Evolutionary conservation across 2,113 vertebrate genomes (phyloP), one percentile per base, ranked within the genome.

Genomic region (Ursus arctos): DNA sequence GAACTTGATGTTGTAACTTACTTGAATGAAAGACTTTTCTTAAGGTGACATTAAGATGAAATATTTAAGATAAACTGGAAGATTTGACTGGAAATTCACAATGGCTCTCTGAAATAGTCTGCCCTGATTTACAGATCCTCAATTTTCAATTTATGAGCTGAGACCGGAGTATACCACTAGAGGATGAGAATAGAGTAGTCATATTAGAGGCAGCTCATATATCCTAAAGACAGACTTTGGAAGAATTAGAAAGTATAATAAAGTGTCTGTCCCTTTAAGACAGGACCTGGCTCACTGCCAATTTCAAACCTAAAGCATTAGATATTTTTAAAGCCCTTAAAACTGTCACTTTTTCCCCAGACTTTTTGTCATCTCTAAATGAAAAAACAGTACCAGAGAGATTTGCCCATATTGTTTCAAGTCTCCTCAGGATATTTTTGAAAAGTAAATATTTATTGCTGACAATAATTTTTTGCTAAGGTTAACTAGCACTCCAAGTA

Each of bases 221-320:
- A 99, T 99, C 98, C 99, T 99, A 98, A 97, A 98, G 99, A 99
- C 99, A 99, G 99, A 99, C 98, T 99, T 99, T 99, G 98, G 99
- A 99, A 99, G 99, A 99, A 99, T 99, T 99, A 98, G 98, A 99
- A 99, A 99, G 98, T 99, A 99, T 99, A 99, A 99, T 99, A 99
- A 99, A 99, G 98, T 98, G 96, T 97, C 98, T 99, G 98, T 99
- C 98, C 98, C 99, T 99, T 99, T 99, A 99, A 99, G 99, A 99
- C 98, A 98, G 89, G 93, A 83, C 93, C 93, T 99, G 98, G 98
- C 98, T 98, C 96, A 47, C 98, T 96, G 98, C 99, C 99, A 98
- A 47, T 99, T 99, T 98, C 98, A 94, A 98, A 98, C 98, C 98
- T 97, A 97, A 95, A 98, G 98, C 98, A 99, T 99, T 98, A 98